Conservation (phyloP, 30 jellyfish, hydroid and myxozoan species). For the Pelagia noctiluca region DNA sequence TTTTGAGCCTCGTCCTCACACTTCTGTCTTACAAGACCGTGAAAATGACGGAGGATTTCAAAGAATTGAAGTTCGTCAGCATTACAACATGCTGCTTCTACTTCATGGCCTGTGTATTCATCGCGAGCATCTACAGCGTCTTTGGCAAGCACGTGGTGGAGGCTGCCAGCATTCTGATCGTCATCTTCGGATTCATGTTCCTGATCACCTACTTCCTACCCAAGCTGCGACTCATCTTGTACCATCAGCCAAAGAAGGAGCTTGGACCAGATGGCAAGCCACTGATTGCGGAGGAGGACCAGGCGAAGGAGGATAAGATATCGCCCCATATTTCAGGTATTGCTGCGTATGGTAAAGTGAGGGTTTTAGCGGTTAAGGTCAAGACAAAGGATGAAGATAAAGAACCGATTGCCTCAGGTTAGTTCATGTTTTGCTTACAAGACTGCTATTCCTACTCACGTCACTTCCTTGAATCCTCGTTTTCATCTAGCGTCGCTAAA, state of each 20-base stretch:
- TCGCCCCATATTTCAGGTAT: constrained; percentile 58
- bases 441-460: too few relatives aligned
- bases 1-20: constrained; percentile 70
- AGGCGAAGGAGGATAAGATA: background rate
- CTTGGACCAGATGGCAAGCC: constrained; percentile 71
- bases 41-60: constrained; percentile 76
- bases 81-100: constrained; percentile 77
- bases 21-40: constrained; percentile 71
- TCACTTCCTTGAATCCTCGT: too few relatives aligned
- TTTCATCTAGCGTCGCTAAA: too few relatives aligned
- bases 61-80: constrained; percentile 81
- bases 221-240: constrained; percentile 72
- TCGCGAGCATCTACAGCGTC: constrained; percentile 67
- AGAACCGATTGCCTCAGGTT: background rate
- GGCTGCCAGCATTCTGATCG: constrained; percentile 82
- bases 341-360: constrained; percentile 31
- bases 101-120: constrained; percentile 57
- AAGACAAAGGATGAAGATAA: background rate
- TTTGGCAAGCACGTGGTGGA: constrained; percentile 73
- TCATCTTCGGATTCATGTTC: constrained; percentile 73
- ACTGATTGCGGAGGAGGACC: constrained; percentile 38
- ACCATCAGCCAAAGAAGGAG: constrained; percentile 53
- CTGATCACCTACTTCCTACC: constrained; percentile 75
- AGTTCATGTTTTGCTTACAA: too few relatives aligned
- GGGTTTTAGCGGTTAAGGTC: background rate